A percentile compares a stretch with the other conserved stretches of the same genome.
Evolutionary conservation across 2,888 invertebrate species (phyloP).

Genomic region (Dimorphilus gyrociliatus): DNA sequence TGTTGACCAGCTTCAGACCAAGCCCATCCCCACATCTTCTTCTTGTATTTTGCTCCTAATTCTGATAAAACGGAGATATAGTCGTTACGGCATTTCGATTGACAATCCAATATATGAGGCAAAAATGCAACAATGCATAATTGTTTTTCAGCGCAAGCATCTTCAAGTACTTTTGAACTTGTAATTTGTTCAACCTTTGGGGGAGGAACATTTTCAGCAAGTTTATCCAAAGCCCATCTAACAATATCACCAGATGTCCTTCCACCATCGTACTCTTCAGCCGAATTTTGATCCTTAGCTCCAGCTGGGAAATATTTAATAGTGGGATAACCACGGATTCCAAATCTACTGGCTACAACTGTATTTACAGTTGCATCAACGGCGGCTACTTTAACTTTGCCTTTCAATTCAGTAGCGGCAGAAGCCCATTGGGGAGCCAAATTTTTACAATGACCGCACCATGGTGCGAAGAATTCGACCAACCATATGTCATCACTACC

Average conservation of each 20-base stretch:
- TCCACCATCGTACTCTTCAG: slow-evolving; percentile 77
- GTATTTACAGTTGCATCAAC: slow-evolving; percentile 85
- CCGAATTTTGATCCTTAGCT: slow-evolving; percentile 33
- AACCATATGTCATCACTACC: slow-evolving; percentile 89
- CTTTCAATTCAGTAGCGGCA: slow-evolving; percentile 83
- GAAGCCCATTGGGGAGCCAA: slow-evolving; percentile 88
- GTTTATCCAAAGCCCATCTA: slow-evolving; percentile 66
- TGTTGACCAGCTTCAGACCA: slow-evolving; percentile 89
- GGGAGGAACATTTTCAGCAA: slow-evolving; percentile 70
- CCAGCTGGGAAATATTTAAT: slow-evolving; percentile 73
- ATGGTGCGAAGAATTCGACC: slow-evolving; percentile 82
- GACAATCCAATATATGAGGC: slow-evolving; percentile 89
- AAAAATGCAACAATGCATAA: slow-evolving; percentile 77
- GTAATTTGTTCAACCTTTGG: slow-evolving; percentile 61
- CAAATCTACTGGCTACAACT: slow-evolving; percentile 60
- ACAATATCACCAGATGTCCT: slow-evolving; percentile 77
- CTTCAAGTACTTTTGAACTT: slow-evolving; percentile 45
- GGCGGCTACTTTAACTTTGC: slow-evolving; percentile 81
- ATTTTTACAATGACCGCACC: slow-evolving; percentile 61
- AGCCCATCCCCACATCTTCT: slow-evolving; percentile 88
- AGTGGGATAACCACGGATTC: slow-evolving; percentile 83
- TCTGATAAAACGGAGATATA: slow-evolving; percentile 56
- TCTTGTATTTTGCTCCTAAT: slow-evolving; percentile 77
- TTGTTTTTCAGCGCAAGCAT: slow-evolving; percentile 66
- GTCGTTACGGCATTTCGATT: slow-evolving; percentile 72